These are phyloP conservation scores for Ceratitis capitata DNA, from an alignment of 1,140 invertebrate genomes.

Conservation along the genomic window DNA sequence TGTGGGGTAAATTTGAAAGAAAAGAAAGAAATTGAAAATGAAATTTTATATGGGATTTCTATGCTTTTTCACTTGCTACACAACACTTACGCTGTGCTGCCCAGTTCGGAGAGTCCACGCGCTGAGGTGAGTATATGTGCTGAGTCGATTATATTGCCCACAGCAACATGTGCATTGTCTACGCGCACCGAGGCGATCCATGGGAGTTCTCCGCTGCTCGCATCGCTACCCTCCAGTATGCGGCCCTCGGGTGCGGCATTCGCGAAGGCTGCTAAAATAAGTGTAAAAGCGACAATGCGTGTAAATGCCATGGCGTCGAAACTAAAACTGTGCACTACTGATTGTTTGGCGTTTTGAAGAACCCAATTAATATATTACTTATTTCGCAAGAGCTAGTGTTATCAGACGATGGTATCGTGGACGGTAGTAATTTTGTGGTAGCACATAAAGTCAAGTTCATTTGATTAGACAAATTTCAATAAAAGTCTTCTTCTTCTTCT, in stretches of 20 bases:
- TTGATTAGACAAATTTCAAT: not conserved
- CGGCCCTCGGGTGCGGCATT: slow-evolving; percentile 39
- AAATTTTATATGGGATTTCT: not conserved
- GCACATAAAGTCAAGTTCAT: not conserved
- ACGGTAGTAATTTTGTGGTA: not conserved
- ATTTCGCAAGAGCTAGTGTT: not conserved
- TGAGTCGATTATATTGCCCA: slow-evolving; percentile 44
- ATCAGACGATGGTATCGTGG: not conserved
- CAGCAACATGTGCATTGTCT: slow-evolving; percentile 51
- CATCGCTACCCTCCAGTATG: slow-evolving; percentile 54
- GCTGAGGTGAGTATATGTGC: slow-evolving; percentile 51
- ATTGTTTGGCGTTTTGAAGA: not conserved
- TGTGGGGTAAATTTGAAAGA: slow-evolving; percentile 38
- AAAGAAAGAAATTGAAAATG: not conserved
- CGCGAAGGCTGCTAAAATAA: not conserved
- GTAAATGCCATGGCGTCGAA: slow-evolving; percentile 51
- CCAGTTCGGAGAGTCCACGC: slow-evolving; percentile 51
- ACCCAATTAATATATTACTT: not conserved
- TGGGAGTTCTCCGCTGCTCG: slow-evolving; percentile 46
- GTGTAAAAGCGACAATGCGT: slow-evolving; percentile 46
- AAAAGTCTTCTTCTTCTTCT: not conserved
- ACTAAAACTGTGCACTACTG: slow-evolving; percentile 49
- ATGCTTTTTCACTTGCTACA: not conserved
- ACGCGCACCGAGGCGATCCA: slow-evolving; percentile 53
- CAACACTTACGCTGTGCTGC: slow-evolving; percentile 51